A percentile compares a stretch with the other conserved stretches of the same genome.
Evolutionary conservation across 1,140 invertebrate genomes (phyloP).

Genomic region (Tribolium madens): DNA sequence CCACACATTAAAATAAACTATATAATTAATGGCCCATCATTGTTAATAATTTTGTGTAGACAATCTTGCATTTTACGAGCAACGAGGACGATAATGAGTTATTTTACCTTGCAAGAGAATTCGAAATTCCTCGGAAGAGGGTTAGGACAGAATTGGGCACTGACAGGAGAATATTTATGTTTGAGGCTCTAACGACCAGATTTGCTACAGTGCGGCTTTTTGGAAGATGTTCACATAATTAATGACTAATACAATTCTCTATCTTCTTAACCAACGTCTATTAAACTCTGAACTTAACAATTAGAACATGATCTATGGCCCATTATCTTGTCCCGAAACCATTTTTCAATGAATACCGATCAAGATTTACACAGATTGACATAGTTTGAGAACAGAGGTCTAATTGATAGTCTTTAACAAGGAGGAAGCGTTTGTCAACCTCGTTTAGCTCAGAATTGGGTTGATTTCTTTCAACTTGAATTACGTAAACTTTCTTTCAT

Average conservation of each 20-base stretch:
- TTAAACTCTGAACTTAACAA: conserved; percentile 7
- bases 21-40: conserved; percentile 5
- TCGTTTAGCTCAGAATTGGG: conserved; percentile 11
- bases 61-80: neutral
- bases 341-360: conserved; percentile 11
- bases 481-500: conserved; percentile 28
- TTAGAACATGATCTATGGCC: conserved; percentile 14
- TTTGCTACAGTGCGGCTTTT: conserved; percentile 13
- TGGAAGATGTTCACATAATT: neutral
- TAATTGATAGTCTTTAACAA: neutral
- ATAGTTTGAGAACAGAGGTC: neutral
- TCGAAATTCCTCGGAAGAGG: neutral
- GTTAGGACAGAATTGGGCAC: neutral
- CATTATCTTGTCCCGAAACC: neutral
- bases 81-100: neutral
- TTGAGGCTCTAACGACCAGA: neutral
- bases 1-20: neutral
- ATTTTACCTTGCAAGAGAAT: too few species aligned
- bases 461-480: neutral
- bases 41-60: conserved; percentile 5
- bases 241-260: conserved; percentile 18
- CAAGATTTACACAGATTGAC: conserved; percentile 12
- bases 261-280: too few species aligned
- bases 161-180: neutral
- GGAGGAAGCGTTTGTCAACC: conserved; percentile 27